Conservation (phyloP, 2,888 invertebrate species). For the Cephus nigrinus region DNA sequence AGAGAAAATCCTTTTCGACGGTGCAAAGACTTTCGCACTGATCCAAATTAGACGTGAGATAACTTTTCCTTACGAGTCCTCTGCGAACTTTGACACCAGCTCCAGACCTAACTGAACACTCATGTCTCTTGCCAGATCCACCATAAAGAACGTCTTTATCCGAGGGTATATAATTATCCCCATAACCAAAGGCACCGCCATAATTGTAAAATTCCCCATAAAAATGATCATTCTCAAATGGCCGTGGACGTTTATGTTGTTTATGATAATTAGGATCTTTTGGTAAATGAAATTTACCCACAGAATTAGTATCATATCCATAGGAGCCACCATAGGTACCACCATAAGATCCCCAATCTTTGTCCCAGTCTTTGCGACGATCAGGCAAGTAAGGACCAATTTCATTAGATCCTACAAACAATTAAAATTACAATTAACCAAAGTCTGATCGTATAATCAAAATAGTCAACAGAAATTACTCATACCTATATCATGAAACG, state of each 20-base stretch:
- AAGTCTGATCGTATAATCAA: background rate
- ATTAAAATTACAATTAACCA: background rate
- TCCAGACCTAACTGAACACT: slow-evolving; percentile 80
- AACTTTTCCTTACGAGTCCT: slow-evolving; percentile 75
- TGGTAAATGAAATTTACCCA: slow-evolving; percentile 25
- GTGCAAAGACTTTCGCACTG: slow-evolving; percentile 83
- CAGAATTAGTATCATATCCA: slow-evolving; percentile 43
- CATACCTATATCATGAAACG: slow-evolving; percentile 1
- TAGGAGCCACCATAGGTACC: slow-evolving; percentile 70
- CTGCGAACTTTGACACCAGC: slow-evolving; percentile 81
- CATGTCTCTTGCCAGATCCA: slow-evolving; percentile 57
- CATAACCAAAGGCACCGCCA: slow-evolving; percentile 42
- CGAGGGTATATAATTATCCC: slow-evolving; percentile 37
- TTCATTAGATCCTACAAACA: slow-evolving; percentile 30
- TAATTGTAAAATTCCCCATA: slow-evolving; percentile 38
- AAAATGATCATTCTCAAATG: slow-evolving; percentile 28
- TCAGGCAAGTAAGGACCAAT: slow-evolving; percentile 69
- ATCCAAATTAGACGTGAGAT: slow-evolving; percentile 75
- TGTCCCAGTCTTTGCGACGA: slow-evolving; percentile 63
- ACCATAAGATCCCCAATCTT: slow-evolving; percentile 73
- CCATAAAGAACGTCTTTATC: slow-evolving; percentile 24
- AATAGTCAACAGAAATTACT: background rate
- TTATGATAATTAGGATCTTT: background rate
- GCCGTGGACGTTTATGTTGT: slow-evolving; percentile 1
- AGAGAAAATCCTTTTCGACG: slow-evolving; percentile 76